phyloP scores from a whole-genome alignment of 2,888 invertebrate species.

The Euplexia lucipara region DNA sequence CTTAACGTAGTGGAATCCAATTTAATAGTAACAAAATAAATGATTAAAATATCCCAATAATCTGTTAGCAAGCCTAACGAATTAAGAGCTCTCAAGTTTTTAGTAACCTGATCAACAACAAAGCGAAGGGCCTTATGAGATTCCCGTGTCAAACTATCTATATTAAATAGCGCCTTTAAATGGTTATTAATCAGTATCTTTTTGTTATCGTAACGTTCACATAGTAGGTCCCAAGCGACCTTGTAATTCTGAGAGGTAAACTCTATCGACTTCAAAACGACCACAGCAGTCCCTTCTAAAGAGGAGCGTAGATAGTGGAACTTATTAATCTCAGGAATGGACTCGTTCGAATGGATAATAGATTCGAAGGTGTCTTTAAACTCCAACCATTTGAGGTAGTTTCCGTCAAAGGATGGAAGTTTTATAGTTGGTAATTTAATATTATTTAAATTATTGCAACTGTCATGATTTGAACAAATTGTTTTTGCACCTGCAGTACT shows the following conservation, averaged over 20 bases:
- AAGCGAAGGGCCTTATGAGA: background rate
- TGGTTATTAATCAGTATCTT: background rate
- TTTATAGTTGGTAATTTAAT: too few relatives aligned
- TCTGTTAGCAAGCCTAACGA: background rate
- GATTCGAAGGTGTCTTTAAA: too few relatives aligned
- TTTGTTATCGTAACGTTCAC: background rate
- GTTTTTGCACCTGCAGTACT: background rate
- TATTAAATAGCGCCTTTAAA: background rate
- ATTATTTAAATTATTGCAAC: background rate
- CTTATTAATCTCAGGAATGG: too few relatives aligned
- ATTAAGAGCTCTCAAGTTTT: conserved; percentile 2
- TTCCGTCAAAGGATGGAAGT: too few relatives aligned
- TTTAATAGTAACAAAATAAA: background rate
- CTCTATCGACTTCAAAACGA: too few relatives aligned
- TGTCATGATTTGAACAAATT: background rate
- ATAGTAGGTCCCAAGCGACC: too few relatives aligned
- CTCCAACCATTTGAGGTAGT: too few relatives aligned
- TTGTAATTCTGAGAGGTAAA: too few relatives aligned
- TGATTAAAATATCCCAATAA: background rate
- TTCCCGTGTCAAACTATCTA: background rate
- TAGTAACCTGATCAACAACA: background rate
- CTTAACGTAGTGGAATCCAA: too few relatives aligned
- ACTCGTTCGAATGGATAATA: too few relatives aligned
- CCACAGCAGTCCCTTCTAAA: too few relatives aligned
- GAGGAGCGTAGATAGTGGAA: too few relatives aligned